Evolutionary conservation across 2,888 invertebrate genomes (phyloP).

Genomic region (Spodoptera littoralis): DNA sequence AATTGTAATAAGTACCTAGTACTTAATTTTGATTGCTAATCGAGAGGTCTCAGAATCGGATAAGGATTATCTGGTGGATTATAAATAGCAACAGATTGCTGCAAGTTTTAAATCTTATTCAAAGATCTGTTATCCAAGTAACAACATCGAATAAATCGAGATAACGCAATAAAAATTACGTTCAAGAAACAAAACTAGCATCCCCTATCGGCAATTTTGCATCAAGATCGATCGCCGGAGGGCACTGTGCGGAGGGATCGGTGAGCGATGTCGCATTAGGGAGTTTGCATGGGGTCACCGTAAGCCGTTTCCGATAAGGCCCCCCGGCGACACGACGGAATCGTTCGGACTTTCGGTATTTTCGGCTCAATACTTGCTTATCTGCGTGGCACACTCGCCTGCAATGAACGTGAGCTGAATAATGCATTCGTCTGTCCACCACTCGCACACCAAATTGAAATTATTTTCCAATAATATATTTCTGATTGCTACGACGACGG

Average conservation of each 20-base stretch:
- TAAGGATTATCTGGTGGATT: too few relatives aligned
- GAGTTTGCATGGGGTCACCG: slow-evolving; percentile 87
- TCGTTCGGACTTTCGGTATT: slow-evolving; percentile 72
- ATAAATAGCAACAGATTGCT: too few relatives aligned
- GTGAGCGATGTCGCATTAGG: slow-evolving; percentile 85
- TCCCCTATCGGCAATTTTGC: slow-evolving; percentile 84
- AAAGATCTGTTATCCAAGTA: slow-evolving; percentile 49
- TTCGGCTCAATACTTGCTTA: slow-evolving; percentile 78
- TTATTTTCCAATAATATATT: slow-evolving; percentile 79
- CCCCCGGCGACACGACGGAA: slow-evolving; percentile 69
- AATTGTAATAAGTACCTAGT: too few relatives aligned
- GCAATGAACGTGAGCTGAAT: slow-evolving; percentile 83
- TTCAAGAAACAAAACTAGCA: slow-evolving; percentile 77
- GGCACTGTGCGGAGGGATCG: slow-evolving; percentile 65
- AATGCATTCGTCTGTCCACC: slow-evolving; percentile 74
- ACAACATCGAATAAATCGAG: slow-evolving; percentile 54
- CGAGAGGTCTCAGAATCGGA: too few relatives aligned
- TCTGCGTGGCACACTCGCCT: slow-evolving; percentile 84
- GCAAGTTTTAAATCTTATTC: slow-evolving; percentile 1
- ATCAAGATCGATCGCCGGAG: slow-evolving; percentile 85
- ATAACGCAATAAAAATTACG: slow-evolving; percentile 80
- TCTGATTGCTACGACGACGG: slow-evolving; percentile 64
- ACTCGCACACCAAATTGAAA: slow-evolving; percentile 81
- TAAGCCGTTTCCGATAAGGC: slow-evolving; percentile 89
- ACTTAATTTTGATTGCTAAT: too few relatives aligned